Percentiles rank a stretch among this genome's conserved stretches.
phyloP scores from a whole-genome alignment of 2,888 invertebrate species.

The Xylota sylvarum region DNA sequence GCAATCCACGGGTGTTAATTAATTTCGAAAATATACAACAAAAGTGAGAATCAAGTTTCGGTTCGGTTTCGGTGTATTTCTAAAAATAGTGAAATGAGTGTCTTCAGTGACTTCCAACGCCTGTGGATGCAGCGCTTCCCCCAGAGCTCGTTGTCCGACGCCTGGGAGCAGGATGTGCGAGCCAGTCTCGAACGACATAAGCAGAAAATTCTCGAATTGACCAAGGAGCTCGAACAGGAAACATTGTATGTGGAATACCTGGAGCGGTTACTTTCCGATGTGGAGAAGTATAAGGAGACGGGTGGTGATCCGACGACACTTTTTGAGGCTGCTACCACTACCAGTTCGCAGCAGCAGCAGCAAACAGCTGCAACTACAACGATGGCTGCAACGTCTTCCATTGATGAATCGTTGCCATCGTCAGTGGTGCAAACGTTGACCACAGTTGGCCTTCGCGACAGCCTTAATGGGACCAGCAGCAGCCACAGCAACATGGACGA shows the following conservation, averaged over 20 bases:
- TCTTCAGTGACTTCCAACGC: slow-evolving; percentile 95
- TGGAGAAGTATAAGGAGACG: slow-evolving; percentile 91
- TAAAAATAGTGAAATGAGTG: slow-evolving; percentile 88
- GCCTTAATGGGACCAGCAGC: slow-evolving; percentile 70
- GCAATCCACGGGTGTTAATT: not conserved
- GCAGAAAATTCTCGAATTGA: slow-evolving; percentile 92
- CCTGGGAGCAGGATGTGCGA: slow-evolving; percentile 97
- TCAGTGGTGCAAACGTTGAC: slow-evolving; percentile 63
- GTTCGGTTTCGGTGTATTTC: slow-evolving; percentile 30
- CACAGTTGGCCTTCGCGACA: slow-evolving; percentile 75
- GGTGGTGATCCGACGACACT: slow-evolving; percentile 85
- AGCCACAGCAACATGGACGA: slow-evolving; percentile 74
- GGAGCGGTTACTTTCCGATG: slow-evolving; percentile 93
- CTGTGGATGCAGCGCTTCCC: slow-evolving; percentile 97
- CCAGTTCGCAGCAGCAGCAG: slow-evolving; percentile 68
- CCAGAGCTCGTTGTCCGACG: slow-evolving; percentile 94
- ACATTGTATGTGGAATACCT: slow-evolving; percentile 96
- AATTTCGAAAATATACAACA: slow-evolving; percentile 33
- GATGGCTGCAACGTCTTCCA: slow-evolving; percentile 57
- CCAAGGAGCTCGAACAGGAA: slow-evolving; percentile 95
- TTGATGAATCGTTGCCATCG: slow-evolving; percentile 59
- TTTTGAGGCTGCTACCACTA: slow-evolving; percentile 83
- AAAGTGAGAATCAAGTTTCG: not conserved
- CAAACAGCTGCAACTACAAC: slow-evolving; percentile 66
- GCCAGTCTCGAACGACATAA: slow-evolving; percentile 95